A percentile compares a stretch with the other conserved stretches of the same genome.
These are phyloP conservation scores for Leptinotarsa tumamoca DNA, from an alignment of 2,888 invertebrate genomes.

Conservation along the genomic window DNA sequence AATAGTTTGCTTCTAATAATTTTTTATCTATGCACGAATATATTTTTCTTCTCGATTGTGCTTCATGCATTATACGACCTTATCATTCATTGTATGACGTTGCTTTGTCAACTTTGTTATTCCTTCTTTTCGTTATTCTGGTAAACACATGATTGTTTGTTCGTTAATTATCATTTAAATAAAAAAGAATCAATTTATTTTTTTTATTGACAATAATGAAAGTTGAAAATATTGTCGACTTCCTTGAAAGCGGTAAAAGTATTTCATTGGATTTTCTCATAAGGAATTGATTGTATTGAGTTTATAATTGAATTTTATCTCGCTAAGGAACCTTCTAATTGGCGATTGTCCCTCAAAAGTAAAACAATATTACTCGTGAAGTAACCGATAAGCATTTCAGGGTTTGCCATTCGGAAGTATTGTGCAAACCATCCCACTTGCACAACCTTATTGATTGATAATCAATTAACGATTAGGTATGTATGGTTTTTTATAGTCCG, in stretches of 20 bases:
- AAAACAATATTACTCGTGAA: background rate
- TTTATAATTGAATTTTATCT: background rate
- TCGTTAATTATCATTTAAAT: background rate
- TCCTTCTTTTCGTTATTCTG: background rate
- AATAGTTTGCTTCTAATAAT: constrained; percentile 24
- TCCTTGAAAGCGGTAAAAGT: background rate
- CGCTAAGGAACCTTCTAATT: background rate
- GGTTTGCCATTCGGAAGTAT: constrained; percentile 6
- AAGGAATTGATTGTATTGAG: background rate
- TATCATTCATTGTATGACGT: constrained; percentile 8
- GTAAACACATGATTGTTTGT: background rate
- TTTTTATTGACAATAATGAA: too few relatives aligned
- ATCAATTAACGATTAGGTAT: constrained; percentile 10
- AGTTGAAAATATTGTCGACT: too few relatives aligned
- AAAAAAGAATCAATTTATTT: background rate
- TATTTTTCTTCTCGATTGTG: constrained; percentile 14
- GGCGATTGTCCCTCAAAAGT: background rate
- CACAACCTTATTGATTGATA: constrained; percentile 5
- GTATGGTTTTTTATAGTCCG: constrained; percentile 6
- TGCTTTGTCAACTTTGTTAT: background rate
- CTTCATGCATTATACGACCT: constrained; percentile 22
- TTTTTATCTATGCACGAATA: background rate
- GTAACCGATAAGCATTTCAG: background rate
- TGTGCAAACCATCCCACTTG: background rate
- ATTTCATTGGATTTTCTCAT: background rate